Percentiles rank a stretch among this genome's conserved stretches.
These are phyloP conservation scores for Diabrotica virgifera DNA, from an alignment of 1,140 invertebrate species.

Conservation along the genomic window DNA sequence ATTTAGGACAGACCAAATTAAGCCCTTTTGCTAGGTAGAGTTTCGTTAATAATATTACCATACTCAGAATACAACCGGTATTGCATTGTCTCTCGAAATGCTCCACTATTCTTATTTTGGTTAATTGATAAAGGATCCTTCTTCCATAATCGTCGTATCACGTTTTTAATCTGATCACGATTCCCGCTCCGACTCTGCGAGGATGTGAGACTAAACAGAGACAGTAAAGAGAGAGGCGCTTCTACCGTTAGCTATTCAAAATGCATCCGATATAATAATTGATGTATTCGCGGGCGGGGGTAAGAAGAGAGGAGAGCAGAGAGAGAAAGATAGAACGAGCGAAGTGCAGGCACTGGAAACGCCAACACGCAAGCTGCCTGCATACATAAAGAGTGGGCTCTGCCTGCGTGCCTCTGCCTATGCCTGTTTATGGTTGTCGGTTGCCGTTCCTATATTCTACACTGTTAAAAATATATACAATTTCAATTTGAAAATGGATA, in stretches of 20 bases:
- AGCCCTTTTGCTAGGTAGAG: no score
- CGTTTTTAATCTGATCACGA: no score
- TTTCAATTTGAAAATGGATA: no score
- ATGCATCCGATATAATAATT: slow-evolving; percentile 18
- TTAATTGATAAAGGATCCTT: no score
- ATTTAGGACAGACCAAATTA: no score
- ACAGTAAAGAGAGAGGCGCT: neutral
- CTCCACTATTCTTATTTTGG: no score
- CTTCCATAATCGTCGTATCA: no score
- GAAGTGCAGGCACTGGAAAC: neutral
- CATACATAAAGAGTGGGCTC: slow-evolving; percentile 6
- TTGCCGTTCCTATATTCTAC: neutral
- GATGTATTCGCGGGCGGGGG: slow-evolving; percentile 5
- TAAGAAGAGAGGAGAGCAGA: neutral
- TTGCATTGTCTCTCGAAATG: no score
- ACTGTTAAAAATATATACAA: neutral
- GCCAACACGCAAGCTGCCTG: slow-evolving; percentile 12
- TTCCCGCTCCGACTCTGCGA: neutral
- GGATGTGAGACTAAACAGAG: neutral
- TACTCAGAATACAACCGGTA: no score
- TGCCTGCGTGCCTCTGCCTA: slow-evolving; percentile 4
- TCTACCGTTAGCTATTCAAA: slow-evolving; percentile 17
- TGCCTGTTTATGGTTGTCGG: slow-evolving; percentile 1
- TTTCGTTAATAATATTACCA: no score
- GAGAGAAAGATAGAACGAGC: no score